Evolutionary conservation across 2,888 invertebrate species (phyloP).

Genomic region (Aromia moschata): DNA sequence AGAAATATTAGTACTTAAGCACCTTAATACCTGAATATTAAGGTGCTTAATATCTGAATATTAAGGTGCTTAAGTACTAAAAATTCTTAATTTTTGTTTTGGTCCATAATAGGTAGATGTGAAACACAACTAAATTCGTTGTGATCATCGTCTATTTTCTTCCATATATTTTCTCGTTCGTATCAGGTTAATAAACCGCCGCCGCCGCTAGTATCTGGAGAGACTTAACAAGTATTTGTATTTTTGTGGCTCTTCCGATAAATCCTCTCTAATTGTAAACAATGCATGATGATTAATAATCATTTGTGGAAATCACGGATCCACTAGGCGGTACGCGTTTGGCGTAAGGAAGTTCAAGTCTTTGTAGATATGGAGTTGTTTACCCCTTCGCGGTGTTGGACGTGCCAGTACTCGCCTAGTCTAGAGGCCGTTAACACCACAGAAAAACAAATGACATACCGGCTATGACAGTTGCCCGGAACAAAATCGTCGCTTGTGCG

Average conservation of each 20-base stretch:
- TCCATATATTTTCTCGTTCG: background rate
- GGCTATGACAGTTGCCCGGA: too few relatives aligned
- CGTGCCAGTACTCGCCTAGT: conserved; percentile 15
- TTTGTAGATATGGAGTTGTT: conserved; percentile 22
- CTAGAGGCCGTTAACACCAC: conserved; percentile 10
- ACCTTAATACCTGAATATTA: too few relatives aligned
- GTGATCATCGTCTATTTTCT: background rate
- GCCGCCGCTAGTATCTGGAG: background rate
- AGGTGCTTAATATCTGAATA: too few relatives aligned
- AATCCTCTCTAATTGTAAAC: background rate
- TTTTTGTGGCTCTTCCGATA: background rate
- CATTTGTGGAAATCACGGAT: background rate
- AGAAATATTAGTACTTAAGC: too few relatives aligned
- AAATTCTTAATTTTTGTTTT: too few relatives aligned
- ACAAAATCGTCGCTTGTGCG: too few relatives aligned
- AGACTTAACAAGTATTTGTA: background rate
- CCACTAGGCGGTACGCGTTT: conserved; percentile 3
- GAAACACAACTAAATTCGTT: background rate
- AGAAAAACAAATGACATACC: background rate
- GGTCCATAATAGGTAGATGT: too few relatives aligned
- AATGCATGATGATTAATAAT: background rate
- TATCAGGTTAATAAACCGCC: background rate
- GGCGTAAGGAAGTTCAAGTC: conserved; percentile 19
- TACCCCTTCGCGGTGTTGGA: conserved; percentile 16
- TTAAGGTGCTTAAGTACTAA: too few relatives aligned